Percentiles rank a stretch among this genome's conserved stretches.
Conservation (phyloP, 2,888 invertebrate genomes). For the Drosophila kambysellisi region DNA sequence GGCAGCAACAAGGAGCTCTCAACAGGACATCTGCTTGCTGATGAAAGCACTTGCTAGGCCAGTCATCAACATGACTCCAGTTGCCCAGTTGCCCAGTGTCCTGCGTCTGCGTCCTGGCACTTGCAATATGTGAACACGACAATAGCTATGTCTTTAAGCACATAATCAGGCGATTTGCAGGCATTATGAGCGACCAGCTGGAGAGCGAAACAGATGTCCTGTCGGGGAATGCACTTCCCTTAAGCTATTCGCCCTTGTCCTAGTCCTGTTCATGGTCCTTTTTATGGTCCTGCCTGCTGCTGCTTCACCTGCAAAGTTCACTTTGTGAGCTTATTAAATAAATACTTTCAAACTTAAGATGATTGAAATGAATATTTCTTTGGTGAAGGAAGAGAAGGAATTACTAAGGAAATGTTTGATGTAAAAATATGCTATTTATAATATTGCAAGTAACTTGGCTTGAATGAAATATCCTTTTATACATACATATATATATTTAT, state of each 20-base stretch:
- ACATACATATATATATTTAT: not conserved
- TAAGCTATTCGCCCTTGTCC: constrained; percentile 32
- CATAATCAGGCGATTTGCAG: constrained; percentile 78
- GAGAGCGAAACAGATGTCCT: constrained; percentile 25
- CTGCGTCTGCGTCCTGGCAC: constrained; percentile 10
- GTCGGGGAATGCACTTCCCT: constrained; percentile 24
- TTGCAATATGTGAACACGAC: constrained; percentile 36
- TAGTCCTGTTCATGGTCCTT: not conserved
- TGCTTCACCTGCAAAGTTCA: constrained; percentile 13
- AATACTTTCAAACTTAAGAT: not conserved
- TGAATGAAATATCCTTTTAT: not conserved
- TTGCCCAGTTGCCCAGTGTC: constrained; percentile 1
- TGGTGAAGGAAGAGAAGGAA: not conserved
- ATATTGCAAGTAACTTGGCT: not conserved
- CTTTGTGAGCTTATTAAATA: not conserved
- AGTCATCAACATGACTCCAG: constrained; percentile 50
- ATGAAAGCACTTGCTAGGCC: constrained; percentile 47
- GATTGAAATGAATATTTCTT: not conserved
- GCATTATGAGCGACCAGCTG: constrained; percentile 60
- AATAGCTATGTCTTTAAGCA: constrained; percentile 50
- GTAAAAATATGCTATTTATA: not conserved
- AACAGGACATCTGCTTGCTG: constrained; percentile 57
- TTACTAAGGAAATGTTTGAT: not conserved
- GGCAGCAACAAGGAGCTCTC: constrained; percentile 57
- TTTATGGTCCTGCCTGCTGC: not conserved